phyloP scores from a whole-genome alignment of 2,797 vertebrate genomes.

The Aplochiton taeniatus region DNA sequence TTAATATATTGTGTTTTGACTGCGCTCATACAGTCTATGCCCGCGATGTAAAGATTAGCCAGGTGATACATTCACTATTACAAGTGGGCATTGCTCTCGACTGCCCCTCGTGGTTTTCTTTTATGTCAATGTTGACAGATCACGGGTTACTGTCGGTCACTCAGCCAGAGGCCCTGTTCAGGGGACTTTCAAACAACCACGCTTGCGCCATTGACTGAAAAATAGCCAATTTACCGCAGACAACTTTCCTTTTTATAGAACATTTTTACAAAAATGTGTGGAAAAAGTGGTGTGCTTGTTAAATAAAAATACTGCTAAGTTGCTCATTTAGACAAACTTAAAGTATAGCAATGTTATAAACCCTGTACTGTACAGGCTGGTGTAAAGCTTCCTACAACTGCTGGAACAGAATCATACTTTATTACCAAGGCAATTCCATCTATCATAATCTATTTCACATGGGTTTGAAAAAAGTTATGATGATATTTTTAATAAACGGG shows the following conservation, averaged over 20 bases:
- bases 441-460: too few species aligned
- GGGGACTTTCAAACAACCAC: conserved; percentile 33
- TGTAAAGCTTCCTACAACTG: neutral
- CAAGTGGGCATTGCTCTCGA: conserved; percentile 45
- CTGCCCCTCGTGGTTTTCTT: conserved; percentile 59
- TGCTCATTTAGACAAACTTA: too few species aligned
- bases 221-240: conserved; percentile 26
- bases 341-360: too few species aligned
- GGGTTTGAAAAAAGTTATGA: too few species aligned
- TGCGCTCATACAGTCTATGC: too few species aligned
- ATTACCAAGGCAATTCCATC: too few species aligned
- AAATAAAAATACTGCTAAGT: too few species aligned
- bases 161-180: conserved; percentile 55
- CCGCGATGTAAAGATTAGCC: conserved; percentile 31
- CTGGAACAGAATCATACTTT: too few species aligned
- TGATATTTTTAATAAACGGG: neutral
- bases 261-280: too few species aligned
- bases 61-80: conserved; percentile 49
- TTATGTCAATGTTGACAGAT: conserved; percentile 72
- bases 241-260: too few species aligned
- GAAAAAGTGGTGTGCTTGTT: too few species aligned
- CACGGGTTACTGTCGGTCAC: conserved; percentile 80
- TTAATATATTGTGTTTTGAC: conserved; percentile 28
- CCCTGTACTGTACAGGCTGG: too few species aligned
- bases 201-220: conserved; percentile 39